These are phyloP conservation scores for Leguminivora glycinivorella DNA, from an alignment of 1,140 invertebrate species.

Conservation along the genomic window DNA sequence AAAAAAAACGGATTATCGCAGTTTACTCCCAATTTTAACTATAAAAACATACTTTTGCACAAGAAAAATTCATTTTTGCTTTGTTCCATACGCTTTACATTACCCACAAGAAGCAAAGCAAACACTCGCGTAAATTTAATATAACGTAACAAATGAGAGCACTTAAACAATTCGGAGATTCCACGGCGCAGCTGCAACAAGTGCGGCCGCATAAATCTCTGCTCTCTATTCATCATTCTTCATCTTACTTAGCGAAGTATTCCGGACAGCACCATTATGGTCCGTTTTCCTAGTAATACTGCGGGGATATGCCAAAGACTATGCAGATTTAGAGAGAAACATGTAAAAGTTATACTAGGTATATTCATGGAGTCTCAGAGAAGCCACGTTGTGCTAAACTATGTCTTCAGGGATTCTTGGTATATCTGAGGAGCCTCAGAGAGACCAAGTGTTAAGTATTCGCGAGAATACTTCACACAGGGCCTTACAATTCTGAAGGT, in stretches of 20 bases:
- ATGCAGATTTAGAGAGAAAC: not conserved
- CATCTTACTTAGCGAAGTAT: slow-evolving; percentile 24
- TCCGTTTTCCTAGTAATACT: slow-evolving; percentile 18
- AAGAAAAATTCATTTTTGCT: not conserved
- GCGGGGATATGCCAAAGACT: not conserved
- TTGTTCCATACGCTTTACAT: not conserved
- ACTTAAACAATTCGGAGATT: not conserved
- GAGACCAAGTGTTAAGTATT: no score
- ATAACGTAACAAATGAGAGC: not conserved
- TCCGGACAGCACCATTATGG: slow-evolving; percentile 20
- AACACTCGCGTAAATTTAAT: not conserved
- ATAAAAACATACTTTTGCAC: no score
- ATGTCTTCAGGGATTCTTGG: no score
- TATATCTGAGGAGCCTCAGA: no score
- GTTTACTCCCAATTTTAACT: no score
- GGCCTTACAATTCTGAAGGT: no score
- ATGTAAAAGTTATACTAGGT: not conserved
- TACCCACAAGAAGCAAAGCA: not conserved
- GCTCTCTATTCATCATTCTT: slow-evolving; percentile 25
- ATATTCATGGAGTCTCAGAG: no score
- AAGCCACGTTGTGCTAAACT: not conserved
- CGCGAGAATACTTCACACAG: no score
- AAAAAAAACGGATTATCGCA: no score
- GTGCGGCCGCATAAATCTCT: slow-evolving; percentile 14
- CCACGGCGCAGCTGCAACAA: slow-evolving; percentile 22